Percentiles rank a stretch among this genome's conserved stretches.
These are phyloP conservation scores for Platerodrilus igneus DNA, from an alignment of 2,888 invertebrate genomes.

Conservation along the genomic window DNA sequence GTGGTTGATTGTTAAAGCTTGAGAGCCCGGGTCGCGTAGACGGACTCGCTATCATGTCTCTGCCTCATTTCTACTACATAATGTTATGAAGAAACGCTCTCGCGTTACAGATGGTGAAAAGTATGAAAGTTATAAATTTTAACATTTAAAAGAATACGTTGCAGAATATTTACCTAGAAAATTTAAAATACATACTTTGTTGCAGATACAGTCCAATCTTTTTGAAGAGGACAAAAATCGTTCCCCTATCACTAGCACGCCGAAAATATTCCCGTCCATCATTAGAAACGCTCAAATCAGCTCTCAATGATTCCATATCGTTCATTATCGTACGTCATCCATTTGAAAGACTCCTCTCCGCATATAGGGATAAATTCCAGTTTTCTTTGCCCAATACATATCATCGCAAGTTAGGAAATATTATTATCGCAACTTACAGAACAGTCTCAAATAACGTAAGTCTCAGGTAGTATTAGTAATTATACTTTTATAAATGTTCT, in stretches of 20 bases:
- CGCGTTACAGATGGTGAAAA: too few relatives aligned
- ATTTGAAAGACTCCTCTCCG: slow-evolving; percentile 72
- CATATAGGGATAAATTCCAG: slow-evolving; percentile 80
- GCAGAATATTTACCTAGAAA: too few relatives aligned
- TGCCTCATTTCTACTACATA: too few relatives aligned
- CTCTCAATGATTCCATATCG: slow-evolving; percentile 71
- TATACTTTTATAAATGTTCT: background rate
- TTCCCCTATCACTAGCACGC: slow-evolving; percentile 72
- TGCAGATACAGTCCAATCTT: slow-evolving; percentile 68
- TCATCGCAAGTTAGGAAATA: slow-evolving; percentile 73
- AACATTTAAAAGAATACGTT: too few relatives aligned
- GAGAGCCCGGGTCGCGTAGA: too few relatives aligned
- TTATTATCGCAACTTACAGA: slow-evolving; percentile 72
- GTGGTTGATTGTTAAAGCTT: too few relatives aligned
- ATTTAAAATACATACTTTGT: too few relatives aligned
- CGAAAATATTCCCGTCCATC: slow-evolving; percentile 75
- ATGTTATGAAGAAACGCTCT: too few relatives aligned
- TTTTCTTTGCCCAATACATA: slow-evolving; percentile 77
- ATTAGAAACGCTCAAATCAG: slow-evolving; percentile 63
- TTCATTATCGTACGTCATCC: slow-evolving; percentile 81
- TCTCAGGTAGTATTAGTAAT: slow-evolving; percentile 7
- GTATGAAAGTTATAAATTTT: too few relatives aligned
- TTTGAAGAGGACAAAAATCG: slow-evolving; percentile 71
- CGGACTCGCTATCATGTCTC: too few relatives aligned
- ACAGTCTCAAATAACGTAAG: slow-evolving; percentile 51